Conservation (phyloP, 2,888 invertebrate genomes). For the Theretra japonica region DNA sequence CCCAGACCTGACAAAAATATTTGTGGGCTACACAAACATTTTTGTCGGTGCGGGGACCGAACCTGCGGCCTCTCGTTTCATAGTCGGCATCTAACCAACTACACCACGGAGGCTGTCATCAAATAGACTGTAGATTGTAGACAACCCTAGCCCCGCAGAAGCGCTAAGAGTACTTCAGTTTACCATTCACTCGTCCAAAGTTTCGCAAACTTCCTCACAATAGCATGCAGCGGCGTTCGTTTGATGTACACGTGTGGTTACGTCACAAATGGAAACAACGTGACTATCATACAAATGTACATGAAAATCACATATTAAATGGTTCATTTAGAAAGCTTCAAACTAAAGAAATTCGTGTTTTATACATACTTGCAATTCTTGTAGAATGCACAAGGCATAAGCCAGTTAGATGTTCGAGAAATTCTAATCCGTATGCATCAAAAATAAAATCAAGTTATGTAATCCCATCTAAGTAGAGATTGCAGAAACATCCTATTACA, state of each 20-base stretch:
- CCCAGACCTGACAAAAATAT: too few species aligned
- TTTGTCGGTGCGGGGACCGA: too few species aligned
- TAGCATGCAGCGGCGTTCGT: slow-evolving; percentile 32
- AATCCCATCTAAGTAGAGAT: too few species aligned
- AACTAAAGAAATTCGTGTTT: neutral
- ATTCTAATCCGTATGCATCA: neutral
- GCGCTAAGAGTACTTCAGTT: slow-evolving; percentile 39
- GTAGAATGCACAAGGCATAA: too few species aligned
- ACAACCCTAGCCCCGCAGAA: slow-evolving; percentile 7
- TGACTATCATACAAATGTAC: slow-evolving; percentile 3
- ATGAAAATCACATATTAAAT: slow-evolving; percentile 6
- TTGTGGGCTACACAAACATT: too few species aligned
- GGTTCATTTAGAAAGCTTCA: neutral
- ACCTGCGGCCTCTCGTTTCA: too few species aligned
- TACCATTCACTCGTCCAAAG: slow-evolving; percentile 44
- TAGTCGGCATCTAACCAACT: too few species aligned
- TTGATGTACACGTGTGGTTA: neutral
- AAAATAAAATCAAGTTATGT: neutral
- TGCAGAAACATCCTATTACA: too few species aligned
- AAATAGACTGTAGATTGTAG: too few species aligned
- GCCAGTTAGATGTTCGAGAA: too few species aligned
- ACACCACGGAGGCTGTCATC: too few species aligned
- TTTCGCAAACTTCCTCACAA: slow-evolving; percentile 37
- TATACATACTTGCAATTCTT: neutral
- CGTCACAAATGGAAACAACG: neutral